Evolutionary conservation across 2,888 invertebrate species (phyloP).

Genomic region (Gortyna flavago): DNA sequence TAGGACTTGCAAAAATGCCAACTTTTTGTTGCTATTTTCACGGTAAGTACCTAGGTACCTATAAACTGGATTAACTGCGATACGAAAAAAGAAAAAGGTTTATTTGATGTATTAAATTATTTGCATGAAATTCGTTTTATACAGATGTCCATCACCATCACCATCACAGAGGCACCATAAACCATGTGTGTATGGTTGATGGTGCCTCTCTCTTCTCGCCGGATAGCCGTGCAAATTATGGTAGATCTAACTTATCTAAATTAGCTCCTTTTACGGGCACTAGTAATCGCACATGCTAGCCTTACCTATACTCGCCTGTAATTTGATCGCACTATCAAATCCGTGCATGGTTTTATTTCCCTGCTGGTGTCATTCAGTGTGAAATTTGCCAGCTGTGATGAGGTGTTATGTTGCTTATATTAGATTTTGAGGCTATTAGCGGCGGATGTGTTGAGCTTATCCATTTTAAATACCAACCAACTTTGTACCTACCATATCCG

Average conservation of each 20-base stretch:
- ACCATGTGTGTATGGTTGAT: no score
- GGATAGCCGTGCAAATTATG: conserved; percentile 57
- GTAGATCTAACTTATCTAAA: conserved; percentile 59
- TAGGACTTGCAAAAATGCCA: conserved; percentile 3
- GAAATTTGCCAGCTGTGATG: conserved; percentile 32
- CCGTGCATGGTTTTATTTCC: conserved; percentile 33
- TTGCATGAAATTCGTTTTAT: conserved; percentile 62
- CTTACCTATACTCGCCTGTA: conserved; percentile 40
- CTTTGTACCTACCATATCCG: no score
- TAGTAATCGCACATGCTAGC: conserved; percentile 35
- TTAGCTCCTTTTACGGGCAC: conserved; percentile 43
- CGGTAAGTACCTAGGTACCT: no score
- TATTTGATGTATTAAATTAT: no score
- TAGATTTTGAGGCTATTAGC: neutral
- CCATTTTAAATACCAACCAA: no score
- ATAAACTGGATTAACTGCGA: conserved; percentile 28
- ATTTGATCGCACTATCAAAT: conserved; percentile 36
- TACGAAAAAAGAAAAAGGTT: conserved; percentile 18
- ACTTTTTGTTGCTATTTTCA: conserved; percentile 41
- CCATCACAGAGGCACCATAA: no score
- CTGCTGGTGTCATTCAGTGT: conserved; percentile 12
- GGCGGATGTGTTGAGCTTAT: no score
- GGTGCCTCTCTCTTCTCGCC: conserved; percentile 38
- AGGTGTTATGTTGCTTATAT: conserved; percentile 4
- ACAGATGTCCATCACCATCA: no score